phyloP scores from a whole-genome alignment of 2,888 invertebrate genomes.

The Cephus pygmeus region DNA sequence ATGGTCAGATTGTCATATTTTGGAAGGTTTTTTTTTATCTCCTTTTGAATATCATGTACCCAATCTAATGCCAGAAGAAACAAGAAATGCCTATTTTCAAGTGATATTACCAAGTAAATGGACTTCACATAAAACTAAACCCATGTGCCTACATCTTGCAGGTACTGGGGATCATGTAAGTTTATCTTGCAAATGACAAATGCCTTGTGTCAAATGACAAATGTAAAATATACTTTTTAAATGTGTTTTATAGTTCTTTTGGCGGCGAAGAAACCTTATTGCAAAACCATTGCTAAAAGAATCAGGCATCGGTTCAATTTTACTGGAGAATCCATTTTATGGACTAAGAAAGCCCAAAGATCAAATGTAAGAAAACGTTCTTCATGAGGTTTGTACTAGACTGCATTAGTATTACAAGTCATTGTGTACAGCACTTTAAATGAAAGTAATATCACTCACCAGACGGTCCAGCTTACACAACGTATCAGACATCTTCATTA shows the following conservation, averaged over 20 bases:
- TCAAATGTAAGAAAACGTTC: conserved; percentile 75
- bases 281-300: conserved; percentile 92
- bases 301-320: conserved; percentile 90
- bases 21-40: conserved; percentile 89
- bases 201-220: conserved; percentile 10
- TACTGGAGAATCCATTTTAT: conserved; percentile 97
- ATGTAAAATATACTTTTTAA: conserved; percentile 11
- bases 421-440: neutral
- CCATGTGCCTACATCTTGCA: conserved; percentile 93
- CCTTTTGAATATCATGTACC: conserved; percentile 87
- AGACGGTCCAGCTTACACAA: conserved; percentile 92
- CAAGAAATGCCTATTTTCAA: conserved; percentile 86
- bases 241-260: conserved; percentile 77
- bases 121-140: conserved; percentile 75
- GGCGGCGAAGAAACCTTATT: conserved; percentile 89
- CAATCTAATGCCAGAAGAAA: conserved; percentile 86
- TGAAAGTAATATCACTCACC: conserved; percentile 20
- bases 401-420: neutral
- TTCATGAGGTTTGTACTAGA: conserved; percentile 10
- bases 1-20: conserved; percentile 76
- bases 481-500: conserved; percentile 97
- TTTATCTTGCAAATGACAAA: conserved; percentile 31
- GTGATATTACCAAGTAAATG: conserved; percentile 85
- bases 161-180: conserved; percentile 98
- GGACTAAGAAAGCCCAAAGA: conserved; percentile 88